Conservation (phyloP, 2,888 invertebrate species). For the Caenorhabditis angaria region DNA sequence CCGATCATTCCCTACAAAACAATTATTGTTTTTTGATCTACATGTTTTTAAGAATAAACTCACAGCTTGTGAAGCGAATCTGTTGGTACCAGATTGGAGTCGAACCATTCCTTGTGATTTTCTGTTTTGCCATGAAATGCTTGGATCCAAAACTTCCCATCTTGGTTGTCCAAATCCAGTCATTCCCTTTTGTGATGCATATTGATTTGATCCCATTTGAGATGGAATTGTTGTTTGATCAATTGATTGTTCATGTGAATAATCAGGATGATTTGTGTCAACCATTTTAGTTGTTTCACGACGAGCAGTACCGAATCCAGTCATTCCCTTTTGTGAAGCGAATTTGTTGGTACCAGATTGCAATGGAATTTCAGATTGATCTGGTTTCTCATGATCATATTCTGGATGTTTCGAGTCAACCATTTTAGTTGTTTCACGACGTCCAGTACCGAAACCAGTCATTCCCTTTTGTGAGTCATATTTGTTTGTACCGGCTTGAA, state of each 20-base stretch:
- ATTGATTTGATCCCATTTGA: conserved; percentile 72
- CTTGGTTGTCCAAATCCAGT: conserved; percentile 72
- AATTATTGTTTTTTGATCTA: background rate
- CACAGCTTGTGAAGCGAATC: conserved; percentile 70
- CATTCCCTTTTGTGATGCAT: conserved; percentile 72
- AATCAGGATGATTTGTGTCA: conserved; percentile 72
- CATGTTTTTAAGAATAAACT: conserved; percentile 8
- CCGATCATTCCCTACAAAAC: conserved; percentile 57
- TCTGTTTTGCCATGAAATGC: conserved; percentile 70
- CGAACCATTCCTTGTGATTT: conserved; percentile 71
- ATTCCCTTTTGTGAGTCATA: conserved; percentile 72
- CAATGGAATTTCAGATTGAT: conserved; percentile 71
- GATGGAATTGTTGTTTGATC: conserved; percentile 66
- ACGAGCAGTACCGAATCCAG: conserved; percentile 71
- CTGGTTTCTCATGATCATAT: conserved; percentile 71
- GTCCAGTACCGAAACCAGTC: conserved; percentile 71
- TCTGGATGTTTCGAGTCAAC: conserved; percentile 72
- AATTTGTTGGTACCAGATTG: conserved; percentile 72
- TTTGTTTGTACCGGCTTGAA: conserved; percentile 71
- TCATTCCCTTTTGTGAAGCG: conserved; percentile 72
- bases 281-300: conserved; percentile 72
- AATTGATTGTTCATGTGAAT: conserved; percentile 67
- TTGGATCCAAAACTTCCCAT: conserved; percentile 71
- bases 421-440: conserved; percentile 72
- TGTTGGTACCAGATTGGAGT: conserved; percentile 70